phyloP scores from a whole-genome alignment of 2,797 vertebrate genomes.

The Tenualosa thibaudeaui region DNA sequence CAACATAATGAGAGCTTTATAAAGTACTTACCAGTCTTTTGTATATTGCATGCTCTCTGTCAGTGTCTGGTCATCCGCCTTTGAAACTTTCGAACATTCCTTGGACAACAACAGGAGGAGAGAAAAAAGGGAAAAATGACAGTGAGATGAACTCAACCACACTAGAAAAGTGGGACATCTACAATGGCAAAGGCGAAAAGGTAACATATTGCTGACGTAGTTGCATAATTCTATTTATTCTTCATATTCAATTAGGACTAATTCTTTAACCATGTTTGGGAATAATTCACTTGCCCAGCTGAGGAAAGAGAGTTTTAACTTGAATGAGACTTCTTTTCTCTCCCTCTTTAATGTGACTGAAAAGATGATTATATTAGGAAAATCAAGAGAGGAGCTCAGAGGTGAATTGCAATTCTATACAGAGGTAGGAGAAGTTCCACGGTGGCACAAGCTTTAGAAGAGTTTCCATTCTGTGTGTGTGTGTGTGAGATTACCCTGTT shows the following conservation, averaged over 20 bases:
- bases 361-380: neutral
- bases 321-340: neutral
- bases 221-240: neutral
- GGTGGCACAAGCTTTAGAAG: neutral
- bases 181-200: neutral
- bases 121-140: conserved; percentile 3
- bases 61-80: conserved; percentile 60
- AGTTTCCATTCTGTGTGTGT: no score
- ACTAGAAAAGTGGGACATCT: neutral
- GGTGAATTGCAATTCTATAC: neutral
- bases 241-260: neutral
- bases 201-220: conserved; percentile 1
- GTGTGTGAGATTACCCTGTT: neutral
- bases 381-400: neutral
- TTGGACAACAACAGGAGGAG: conserved; percentile 64
- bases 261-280: neutral
- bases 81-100: conserved; percentile 68
- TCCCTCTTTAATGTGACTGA: neutral
- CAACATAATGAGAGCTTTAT: neutral
- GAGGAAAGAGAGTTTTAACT: neutral
- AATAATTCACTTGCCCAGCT: neutral
- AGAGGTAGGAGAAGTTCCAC: neutral
- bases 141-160: neutral
- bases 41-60: conserved; percentile 71
- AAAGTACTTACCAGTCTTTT: conserved; percentile 73